Percentiles rank a stretch among this genome's conserved stretches.
Evolutionary conservation across 2,797 vertebrate genomes (phyloP).

Genomic region (Eutrigla gurnardus): DNA sequence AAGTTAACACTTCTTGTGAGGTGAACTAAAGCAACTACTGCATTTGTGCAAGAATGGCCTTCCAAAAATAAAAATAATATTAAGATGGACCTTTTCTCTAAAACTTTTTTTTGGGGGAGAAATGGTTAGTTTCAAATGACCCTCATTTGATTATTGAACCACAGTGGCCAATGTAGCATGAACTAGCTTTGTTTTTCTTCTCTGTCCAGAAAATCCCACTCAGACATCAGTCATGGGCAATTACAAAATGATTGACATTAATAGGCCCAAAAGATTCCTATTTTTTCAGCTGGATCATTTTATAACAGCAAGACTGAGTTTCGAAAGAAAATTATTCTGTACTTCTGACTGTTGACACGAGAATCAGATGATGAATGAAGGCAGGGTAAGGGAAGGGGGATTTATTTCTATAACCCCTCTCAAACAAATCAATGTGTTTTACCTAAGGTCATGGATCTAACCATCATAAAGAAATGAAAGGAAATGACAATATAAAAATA

Average conservation of each 20-base stretch:
- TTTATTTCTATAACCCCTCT: conserved; percentile 33
- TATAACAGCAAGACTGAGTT: conserved; percentile 31
- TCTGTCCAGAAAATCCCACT: conserved; percentile 35
- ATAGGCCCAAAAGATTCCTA: conserved; percentile 38
- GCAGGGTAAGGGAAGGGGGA: neutral
- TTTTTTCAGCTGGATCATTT: conserved; percentile 49
- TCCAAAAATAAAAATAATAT: conserved; percentile 19
- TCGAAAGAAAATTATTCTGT: conserved; percentile 45
- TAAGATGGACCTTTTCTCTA: neutral
- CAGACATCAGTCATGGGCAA: conserved; percentile 35
- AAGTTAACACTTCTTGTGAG: neutral
- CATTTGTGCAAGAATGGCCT: conserved; percentile 19
- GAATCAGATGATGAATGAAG: conserved; percentile 32
- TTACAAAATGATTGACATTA: conserved; percentile 63
- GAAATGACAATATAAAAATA: neutral
- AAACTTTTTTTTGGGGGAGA: conserved; percentile 16
- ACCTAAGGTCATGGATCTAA: neutral
- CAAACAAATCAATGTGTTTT: conserved; percentile 8
- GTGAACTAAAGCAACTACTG: neutral
- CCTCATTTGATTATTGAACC: conserved; percentile 6
- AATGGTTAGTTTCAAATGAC: conserved; percentile 23
- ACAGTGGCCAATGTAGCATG: conserved; percentile 9
- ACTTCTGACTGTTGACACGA: conserved; percentile 31
- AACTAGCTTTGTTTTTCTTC: conserved; percentile 37
- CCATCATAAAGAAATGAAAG: neutral